These are phyloP conservation scores for Lampris incognitus DNA, from an alignment of 2,113 vertebrate species.

Conservation along the genomic window DNA sequence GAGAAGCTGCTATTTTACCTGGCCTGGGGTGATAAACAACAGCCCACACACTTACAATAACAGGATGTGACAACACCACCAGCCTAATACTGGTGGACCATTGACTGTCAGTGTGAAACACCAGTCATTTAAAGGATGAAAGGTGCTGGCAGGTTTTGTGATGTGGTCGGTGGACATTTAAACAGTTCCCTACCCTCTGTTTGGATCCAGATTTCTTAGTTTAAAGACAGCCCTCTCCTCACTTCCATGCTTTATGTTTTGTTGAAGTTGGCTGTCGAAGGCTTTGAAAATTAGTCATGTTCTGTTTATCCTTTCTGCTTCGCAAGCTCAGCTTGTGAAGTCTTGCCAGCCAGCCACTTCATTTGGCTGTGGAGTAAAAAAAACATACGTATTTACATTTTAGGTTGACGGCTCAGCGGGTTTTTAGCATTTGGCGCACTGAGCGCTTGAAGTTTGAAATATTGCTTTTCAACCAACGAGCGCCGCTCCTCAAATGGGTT, in stretches of 20 bases:
- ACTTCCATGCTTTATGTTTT: conserved; percentile 25
- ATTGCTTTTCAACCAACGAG: too few relatives aligned
- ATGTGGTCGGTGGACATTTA: neutral
- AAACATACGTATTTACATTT: neutral
- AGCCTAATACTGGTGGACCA: neutral
- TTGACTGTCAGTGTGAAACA: too few relatives aligned
- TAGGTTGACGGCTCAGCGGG: too few relatives aligned
- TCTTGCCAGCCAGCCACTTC: conserved; percentile 39
- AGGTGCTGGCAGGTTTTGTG: neutral
- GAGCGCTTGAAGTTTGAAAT: too few relatives aligned
- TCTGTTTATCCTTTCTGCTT: conserved; percentile 34
- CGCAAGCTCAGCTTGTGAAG: conserved; percentile 25
- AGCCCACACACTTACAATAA: conserved; percentile 59
- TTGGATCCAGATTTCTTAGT: neutral
- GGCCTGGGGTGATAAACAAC: conserved; percentile 30
- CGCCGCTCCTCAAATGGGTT: too few relatives aligned
- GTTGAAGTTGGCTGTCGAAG: conserved; percentile 4
- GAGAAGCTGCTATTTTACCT: conserved; percentile 15
- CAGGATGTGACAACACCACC: conserved; percentile 35
- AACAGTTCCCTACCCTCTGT: too few relatives aligned
- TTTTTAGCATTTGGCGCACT: too few relatives aligned
- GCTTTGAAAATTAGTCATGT: neutral
- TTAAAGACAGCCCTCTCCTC: neutral
- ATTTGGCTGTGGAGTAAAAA: conserved; percentile 20
- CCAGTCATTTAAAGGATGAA: neutral